Base-by-base conservation (phyloP, 2,888 invertebrate species). In the Caenorhabditis virilis region DNA sequence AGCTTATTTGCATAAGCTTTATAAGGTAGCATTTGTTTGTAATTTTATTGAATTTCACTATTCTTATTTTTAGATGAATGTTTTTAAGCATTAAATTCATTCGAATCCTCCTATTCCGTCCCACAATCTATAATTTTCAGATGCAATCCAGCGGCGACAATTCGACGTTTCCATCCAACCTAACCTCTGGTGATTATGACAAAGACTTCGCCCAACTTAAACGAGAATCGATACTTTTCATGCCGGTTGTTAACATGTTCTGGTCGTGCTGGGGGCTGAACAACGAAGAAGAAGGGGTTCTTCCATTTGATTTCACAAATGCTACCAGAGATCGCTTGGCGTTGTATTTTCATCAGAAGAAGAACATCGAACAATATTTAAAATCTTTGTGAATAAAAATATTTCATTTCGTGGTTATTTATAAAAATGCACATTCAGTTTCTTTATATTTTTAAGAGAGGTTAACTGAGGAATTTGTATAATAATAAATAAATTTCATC, bases 241-340 rank as follows among this genome's bases (percentile, higher is more conserved):
- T 76, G 76, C 69, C 76, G 0, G 59, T 76, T 33, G 72, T 72
- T 13, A 67, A 72, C 38, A 55, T 76, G 20, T 76, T 76, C 63
- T 76, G 73, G 76, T 53, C 65, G 2, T 69, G 69, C 45, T 76
- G 76, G 76, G 64, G 72, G 2, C 55, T 76, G 5, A 52, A 74
- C 20, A 74, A 76, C 47, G 76, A 72, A 1, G 76, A 76, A 51
- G 62, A 67, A 48, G 68, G 72, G 2, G 66, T 63, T 9, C 70
- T 73, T 38, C 42, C 58, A 11, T 74, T 72, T 46, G 72, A 69
- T 41, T 74, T 72, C 33, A 58, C 52, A 9, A 67, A 72, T 0
- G 72, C 74, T 43, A 74, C 56, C 15, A 50, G 76, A 13, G 76
- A 76, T 47, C 72, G 76, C 25, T 43, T 76, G 27, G 76, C 76